Conservation (phyloP, 2,888 invertebrate species). For the Entomobrya proxima region DNA sequence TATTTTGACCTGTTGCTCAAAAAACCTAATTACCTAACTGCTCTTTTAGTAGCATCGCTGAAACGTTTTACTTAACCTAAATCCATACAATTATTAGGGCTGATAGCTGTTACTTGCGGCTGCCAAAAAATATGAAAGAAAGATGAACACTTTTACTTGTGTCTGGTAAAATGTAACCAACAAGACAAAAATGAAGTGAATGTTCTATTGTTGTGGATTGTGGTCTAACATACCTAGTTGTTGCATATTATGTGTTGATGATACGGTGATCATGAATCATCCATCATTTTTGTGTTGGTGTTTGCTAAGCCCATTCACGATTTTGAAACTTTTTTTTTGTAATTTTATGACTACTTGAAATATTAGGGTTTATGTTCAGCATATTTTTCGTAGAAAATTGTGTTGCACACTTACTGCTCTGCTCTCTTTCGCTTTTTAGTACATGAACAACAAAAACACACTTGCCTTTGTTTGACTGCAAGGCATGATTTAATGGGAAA, state of each 20-base stretch:
- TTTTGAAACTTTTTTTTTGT: constrained; percentile 17
- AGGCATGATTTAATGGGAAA: too few species aligned
- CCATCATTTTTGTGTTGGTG: neutral
- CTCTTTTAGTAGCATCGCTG: neutral
- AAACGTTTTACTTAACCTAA: constrained; percentile 33
- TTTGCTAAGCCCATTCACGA: constrained; percentile 4
- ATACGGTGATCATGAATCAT: constrained; percentile 12
- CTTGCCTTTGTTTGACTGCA: too few species aligned
- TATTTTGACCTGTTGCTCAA: neutral
- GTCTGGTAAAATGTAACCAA: neutral
- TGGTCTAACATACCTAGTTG: neutral
- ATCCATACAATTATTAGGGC: constrained; percentile 27
- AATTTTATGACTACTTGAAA: neutral
- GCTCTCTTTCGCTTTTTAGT: too few species aligned
- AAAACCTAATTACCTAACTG: neutral
- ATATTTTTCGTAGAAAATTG: neutral
- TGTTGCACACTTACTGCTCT: neutral
- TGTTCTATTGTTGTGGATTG: neutral
- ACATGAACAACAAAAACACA: too few species aligned
- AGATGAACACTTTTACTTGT: constrained; percentile 31
- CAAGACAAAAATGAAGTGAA: neutral
- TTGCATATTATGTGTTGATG: neutral
- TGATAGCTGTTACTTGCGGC: neutral
- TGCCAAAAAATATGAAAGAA: constrained; percentile 15
- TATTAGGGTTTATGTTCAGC: neutral